Evolutionary conservation across 2,797 vertebrate species (phyloP).

Genomic region (Megaceryle alcyon): DNA sequence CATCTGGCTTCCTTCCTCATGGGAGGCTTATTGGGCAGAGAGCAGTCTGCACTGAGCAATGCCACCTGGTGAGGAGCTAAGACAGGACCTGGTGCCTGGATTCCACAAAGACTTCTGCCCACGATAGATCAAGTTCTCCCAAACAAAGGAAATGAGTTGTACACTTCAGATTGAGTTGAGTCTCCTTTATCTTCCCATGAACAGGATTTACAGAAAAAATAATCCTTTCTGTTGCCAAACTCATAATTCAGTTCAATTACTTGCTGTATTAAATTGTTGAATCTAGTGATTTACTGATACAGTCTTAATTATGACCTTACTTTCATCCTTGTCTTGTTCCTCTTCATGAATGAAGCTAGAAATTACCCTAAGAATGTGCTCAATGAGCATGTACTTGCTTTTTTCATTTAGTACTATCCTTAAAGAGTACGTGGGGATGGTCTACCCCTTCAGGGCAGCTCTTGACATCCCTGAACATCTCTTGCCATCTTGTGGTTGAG

Average conservation of each 20-base stretch:
- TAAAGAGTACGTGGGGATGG: neutral
- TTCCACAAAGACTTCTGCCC: neutral
- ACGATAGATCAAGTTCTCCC: neutral
- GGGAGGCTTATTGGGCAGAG: neutral
- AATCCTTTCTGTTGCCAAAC: neutral
- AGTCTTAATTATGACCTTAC: slow-evolving; percentile 49
- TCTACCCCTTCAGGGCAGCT: neutral
- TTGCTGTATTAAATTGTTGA: neutral
- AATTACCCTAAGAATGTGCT: slow-evolving; percentile 13
- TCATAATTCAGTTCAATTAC: slow-evolving; percentile 4
- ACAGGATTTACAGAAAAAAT: neutral
- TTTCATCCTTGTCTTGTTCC: slow-evolving; percentile 42
- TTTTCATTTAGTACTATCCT: neutral
- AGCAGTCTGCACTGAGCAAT: neutral
- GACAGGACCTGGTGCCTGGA: neutral
- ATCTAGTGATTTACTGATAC: slow-evolving; percentile 7
- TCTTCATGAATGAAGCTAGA: neutral
- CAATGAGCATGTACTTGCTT: neutral
- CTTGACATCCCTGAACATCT: neutral
- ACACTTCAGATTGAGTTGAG: neutral
- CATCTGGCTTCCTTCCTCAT: neutral
- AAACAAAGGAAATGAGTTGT: neutral
- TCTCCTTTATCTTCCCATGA: neutral
- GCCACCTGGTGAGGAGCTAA: neutral
- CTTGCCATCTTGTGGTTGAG: neutral